Base-by-base conservation (phyloP, 2,888 invertebrate genomes). In the Meiosimyza decipiens region DNA sequence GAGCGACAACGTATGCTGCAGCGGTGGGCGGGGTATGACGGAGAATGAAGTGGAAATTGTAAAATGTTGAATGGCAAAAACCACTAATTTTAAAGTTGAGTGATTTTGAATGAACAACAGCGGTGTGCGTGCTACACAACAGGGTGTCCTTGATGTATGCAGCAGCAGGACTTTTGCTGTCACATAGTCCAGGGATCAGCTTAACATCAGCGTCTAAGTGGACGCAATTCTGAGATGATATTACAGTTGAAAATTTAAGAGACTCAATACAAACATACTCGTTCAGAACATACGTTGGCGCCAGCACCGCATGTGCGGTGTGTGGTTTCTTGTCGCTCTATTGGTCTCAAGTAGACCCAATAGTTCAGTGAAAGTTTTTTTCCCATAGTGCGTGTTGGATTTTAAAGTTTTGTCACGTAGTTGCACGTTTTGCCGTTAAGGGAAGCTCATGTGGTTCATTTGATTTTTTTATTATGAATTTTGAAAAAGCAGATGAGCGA, bases 201-300 rank as follows among this genome's bases (percentile, higher is more conserved):
- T 40, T 9, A 40, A 2, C 40, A 9, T 40, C 40, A 40, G 40
- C 40, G 40, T 40, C 40, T 40, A 40, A 40, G 40, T 40, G 9
- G 40, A 6, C 40, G 9, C 40, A 40, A 40, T 40, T 40, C 40
- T 40, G 9, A 40, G 40, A 40, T 40, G 40, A 40, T 9, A 40
- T 40, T 40, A 22, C 2, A 40, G 6, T 40, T 40, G 40, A 40
- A 40, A 40, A 40, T 40, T 40, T 40, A 40, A 40, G 9, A 40
- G 40, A 40, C 40, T 40, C 40, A 40, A 40, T 40, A 40, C 40
- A 2, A 40, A 40, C 9, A 40, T 9, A 40, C n/a, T n/a, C n/a
- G n/a, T n/a, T n/a, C n/a, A n/a, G n/a, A n/a, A n/a, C 81, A 79
- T 79, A 81, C 78, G 81, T 51, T 60, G 60, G 15, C 59, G 40